phyloP scores from a whole-genome alignment of 1,140 invertebrate species.

The Mycetomoellerius zeteki region DNA sequence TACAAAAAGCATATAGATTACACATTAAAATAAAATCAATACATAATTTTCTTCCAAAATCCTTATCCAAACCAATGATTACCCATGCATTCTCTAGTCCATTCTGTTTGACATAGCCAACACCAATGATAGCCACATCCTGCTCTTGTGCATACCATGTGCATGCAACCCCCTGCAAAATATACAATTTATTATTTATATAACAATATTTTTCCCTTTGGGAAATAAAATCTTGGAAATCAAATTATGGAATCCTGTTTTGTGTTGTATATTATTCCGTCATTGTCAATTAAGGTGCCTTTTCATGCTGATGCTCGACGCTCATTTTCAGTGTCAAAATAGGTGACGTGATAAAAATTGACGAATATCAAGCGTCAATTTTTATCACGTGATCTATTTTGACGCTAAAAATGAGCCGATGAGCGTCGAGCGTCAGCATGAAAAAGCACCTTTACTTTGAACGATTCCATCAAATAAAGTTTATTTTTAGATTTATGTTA shows the following conservation, averaged over 20 bases:
- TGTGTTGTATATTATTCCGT: background rate
- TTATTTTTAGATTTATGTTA: background rate
- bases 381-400: too few relatives aligned
- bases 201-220: background rate
- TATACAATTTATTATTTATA: conserved; percentile 23
- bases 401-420: too few relatives aligned
- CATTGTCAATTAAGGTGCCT: too few relatives aligned
- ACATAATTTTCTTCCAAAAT: background rate
- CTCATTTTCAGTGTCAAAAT: too few relatives aligned
- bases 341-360: too few relatives aligned
- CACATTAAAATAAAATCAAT: background rate
- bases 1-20: background rate
- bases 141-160: conserved; percentile 93
- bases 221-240: background rate
- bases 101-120: conserved; percentile 95
- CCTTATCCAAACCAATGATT: conserved; percentile 96
- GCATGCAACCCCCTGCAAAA: conserved; percentile 94
- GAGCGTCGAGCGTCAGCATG: too few relatives aligned
- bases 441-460: background rate
- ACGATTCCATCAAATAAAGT: background rate
- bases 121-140: conserved; percentile 95
- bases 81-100: conserved; percentile 95
- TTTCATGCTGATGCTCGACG: too few relatives aligned
- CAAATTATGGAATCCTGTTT: background rate
- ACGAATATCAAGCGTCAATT: too few relatives aligned